These are phyloP conservation scores for Criorhina ranunculi DNA, from an alignment of 2,888 invertebrate genomes.

Conservation along the genomic window DNA sequence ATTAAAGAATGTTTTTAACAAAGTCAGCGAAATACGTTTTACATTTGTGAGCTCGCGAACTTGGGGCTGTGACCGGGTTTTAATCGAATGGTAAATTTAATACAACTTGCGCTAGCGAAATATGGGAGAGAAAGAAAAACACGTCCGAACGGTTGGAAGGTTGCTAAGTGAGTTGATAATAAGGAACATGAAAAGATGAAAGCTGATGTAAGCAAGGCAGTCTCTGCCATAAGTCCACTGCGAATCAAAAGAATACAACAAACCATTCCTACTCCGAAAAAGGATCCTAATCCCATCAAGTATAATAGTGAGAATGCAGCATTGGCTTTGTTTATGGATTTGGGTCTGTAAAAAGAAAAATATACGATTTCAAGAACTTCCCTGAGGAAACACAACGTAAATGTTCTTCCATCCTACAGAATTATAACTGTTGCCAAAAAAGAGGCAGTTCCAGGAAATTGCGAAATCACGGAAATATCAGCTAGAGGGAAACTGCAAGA, in stretches of 20 bases:
- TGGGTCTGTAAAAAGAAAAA: conserved; percentile 9
- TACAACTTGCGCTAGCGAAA: too few species aligned
- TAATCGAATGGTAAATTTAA: too few species aligned
- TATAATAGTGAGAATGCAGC: background rate
- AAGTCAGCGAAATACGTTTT: too few species aligned
- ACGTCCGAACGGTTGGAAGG: too few species aligned
- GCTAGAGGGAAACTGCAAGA: conserved; percentile 10
- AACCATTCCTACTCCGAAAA: conserved; percentile 7
- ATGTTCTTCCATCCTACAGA: conserved; percentile 6
- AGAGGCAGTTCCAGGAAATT: background rate
- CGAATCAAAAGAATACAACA: background rate
- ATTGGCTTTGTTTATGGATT: conserved; percentile 4
- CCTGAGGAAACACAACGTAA: background rate
- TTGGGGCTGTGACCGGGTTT: too few species aligned
- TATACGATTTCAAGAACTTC: background rate
- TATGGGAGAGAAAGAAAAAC: too few species aligned
- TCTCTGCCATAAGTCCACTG: background rate
- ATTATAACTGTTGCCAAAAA: conserved; percentile 10
- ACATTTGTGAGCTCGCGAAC: too few species aligned
- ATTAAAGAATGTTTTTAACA: too few species aligned
- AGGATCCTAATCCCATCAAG: background rate
- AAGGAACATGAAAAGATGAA: background rate
- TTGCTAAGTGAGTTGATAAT: too few species aligned
- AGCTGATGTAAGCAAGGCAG: background rate
- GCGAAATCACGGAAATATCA: conserved; percentile 3